Percentiles rank a stretch among this genome's conserved stretches.
These are phyloP conservation scores for Syngnathoides biaculeatus DNA, from an alignment of 2,113 vertebrate species.

Conservation along the genomic window DNA sequence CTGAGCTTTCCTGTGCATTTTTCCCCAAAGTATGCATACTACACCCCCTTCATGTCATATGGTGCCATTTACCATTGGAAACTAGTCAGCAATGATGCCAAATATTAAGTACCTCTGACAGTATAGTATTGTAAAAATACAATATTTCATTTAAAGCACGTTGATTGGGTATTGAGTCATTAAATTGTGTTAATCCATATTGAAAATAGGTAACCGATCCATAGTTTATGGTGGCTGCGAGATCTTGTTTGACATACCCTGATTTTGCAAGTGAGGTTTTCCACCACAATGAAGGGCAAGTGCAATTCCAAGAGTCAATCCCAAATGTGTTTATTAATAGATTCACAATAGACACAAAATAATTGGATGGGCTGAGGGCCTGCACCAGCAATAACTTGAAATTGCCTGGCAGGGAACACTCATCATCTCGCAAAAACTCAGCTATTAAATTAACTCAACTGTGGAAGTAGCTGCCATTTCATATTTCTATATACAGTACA, in stretches of 20 bases:
- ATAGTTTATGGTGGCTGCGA: too few relatives aligned
- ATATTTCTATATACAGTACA: constrained; percentile 5
- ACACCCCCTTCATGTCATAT: background rate
- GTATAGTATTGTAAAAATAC: background rate
- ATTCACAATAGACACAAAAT: constrained; percentile 6
- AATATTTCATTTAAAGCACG: too few relatives aligned
- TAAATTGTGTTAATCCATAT: background rate
- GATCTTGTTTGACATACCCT: too few relatives aligned
- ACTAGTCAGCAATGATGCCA: background rate
- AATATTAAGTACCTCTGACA: too few relatives aligned
- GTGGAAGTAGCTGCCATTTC: constrained; percentile 59
- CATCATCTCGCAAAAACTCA: constrained; percentile 6
- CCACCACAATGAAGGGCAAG: background rate
- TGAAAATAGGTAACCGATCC: background rate
- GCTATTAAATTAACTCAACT: background rate
- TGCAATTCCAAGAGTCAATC: background rate
- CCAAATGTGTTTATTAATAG: constrained; percentile 34
- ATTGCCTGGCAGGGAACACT: constrained; percentile 7
- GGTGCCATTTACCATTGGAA: background rate
- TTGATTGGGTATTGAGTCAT: too few relatives aligned
- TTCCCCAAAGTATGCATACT: constrained; percentile 7
- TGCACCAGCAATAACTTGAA: constrained; percentile 7
- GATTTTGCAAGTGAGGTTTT: background rate
- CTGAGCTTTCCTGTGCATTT: constrained; percentile 26
- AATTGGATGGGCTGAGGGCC: background rate